Evolutionary conservation across 2,797 vertebrate genomes (phyloP).

Genomic region (Semotilus atromaculatus): DNA sequence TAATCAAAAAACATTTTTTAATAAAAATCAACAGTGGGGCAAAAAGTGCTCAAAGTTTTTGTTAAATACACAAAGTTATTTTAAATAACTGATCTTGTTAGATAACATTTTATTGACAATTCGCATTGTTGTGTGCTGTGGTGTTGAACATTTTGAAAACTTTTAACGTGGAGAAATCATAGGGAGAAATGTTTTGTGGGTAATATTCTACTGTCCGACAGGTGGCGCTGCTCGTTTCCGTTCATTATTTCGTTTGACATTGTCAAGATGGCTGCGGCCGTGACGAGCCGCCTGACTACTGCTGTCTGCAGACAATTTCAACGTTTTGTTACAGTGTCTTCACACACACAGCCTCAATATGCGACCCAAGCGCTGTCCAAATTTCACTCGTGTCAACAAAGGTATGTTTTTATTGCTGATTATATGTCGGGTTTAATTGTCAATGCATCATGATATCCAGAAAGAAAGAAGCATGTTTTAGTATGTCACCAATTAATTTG

Average conservation of each 20-base stretch:
- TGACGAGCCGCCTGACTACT: constrained; percentile 69
- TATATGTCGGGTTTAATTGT: not conserved
- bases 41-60: no score
- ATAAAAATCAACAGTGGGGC: not conserved
- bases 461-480: not conserved
- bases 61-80: no score
- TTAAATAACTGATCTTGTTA: no score
- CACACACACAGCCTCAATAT: constrained; percentile 55
- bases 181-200: not conserved
- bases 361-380: constrained; percentile 39
- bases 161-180: not conserved
- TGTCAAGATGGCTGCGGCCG: constrained; percentile 80
- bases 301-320: constrained; percentile 79
- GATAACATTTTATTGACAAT: not conserved
- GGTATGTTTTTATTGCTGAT: constrained; percentile 64
- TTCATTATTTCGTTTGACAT: constrained; percentile 56
- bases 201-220: not conserved
- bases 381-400: constrained; percentile 51
- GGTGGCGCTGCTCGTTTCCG: constrained; percentile 52
- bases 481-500: not conserved
- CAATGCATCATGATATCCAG: not conserved
- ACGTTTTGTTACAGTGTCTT: constrained; percentile 69
- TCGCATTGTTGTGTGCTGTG: not conserved
- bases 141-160: not conserved
- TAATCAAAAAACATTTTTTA: not conserved